Base-by-base conservation (phyloP, 2,888 invertebrate species). In the Conistra vaccinii region DNA sequence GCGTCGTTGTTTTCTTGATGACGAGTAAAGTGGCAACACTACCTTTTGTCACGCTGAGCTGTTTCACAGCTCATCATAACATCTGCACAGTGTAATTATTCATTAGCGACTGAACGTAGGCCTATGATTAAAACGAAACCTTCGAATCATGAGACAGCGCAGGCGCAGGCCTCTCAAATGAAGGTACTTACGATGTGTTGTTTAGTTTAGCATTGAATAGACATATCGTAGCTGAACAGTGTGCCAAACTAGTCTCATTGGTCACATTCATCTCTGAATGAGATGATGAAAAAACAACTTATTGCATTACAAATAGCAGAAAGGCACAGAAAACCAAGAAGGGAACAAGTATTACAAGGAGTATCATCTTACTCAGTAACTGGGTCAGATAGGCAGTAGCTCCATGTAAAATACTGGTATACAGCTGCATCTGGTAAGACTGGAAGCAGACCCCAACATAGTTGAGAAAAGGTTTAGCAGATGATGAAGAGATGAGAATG, bases 191-290 rank as follows among this genome's bases (percentile, higher is more conserved):
- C 23, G 35, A 53, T 39, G 60, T 60, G 45, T 45, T 68, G 55
- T 65, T 71, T 55, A 29, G 53, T 72, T 81, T 81, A 78, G 75
- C 83, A 83, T 85, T 85, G 80, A 81, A 83, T 73, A 66, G 67
- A 60, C 26, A 55, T 60, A 48, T 55, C 51, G n/a, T 32, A 53
- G 23, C 17, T 42, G 14, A 62, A 57, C 39, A 61, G 58, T 58
- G 9, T 48, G 62, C 45, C 26, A 66, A 81, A 73, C 32, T 66
- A 10, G 62, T 76, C 29, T 55, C n/a, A n/a, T n/a, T 69, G 12
- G 26, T 3, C n/a, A 68, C 12, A 51, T 61, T 29, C 1, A 53
- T 17, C 1, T 39, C 5, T 20, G 7, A 53, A 73, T 57, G 23
- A 72, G 42, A 51, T 42, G 20, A 48, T 48, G 26, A 45, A 32